phyloP scores from a whole-genome alignment of 2,888 invertebrate genomes.

The Drosophila subquinaria region DNA sequence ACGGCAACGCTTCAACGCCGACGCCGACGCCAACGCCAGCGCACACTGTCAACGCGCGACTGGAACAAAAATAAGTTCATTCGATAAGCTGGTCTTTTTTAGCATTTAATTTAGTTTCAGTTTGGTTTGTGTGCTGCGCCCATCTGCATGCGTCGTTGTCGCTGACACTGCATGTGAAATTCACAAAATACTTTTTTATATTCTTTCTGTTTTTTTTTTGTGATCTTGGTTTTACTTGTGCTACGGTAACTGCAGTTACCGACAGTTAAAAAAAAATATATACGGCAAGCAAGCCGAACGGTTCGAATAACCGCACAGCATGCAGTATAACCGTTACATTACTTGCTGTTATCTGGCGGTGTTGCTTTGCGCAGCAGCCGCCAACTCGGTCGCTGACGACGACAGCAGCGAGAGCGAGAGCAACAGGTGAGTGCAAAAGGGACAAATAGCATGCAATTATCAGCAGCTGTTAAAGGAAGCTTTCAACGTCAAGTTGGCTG shows the following conservation, averaged over 20 bases:
- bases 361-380: constrained; percentile 37
- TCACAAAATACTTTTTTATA: not conserved
- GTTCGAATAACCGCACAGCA: constrained; percentile 16
- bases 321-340: constrained; percentile 29
- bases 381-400: constrained; percentile 20
- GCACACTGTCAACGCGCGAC: constrained; percentile 21
- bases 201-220: not conserved
- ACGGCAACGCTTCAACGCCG: constrained; percentile 59
- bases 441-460: not conserved
- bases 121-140: constrained; percentile 71
- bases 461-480: not conserved
- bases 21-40: constrained; percentile 32
- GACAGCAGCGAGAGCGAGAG: constrained; percentile 34
- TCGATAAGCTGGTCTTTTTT: constrained; percentile 68
- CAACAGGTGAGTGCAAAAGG: constrained; percentile 36
- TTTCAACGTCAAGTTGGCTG: too few relatives aligned
- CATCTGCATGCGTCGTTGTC: constrained; percentile 63
- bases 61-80: constrained; percentile 38
- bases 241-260: constrained; percentile 6
- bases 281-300: constrained; percentile 16
- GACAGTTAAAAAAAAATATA: not conserved
- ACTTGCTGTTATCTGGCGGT: constrained; percentile 29
- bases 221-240: not conserved
- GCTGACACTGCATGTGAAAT: constrained; percentile 24
- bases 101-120: constrained; percentile 69